These are phyloP conservation scores for Cataglyphis livida DNA, from an alignment of 2,888 invertebrate genomes.

Conservation along the genomic window DNA sequence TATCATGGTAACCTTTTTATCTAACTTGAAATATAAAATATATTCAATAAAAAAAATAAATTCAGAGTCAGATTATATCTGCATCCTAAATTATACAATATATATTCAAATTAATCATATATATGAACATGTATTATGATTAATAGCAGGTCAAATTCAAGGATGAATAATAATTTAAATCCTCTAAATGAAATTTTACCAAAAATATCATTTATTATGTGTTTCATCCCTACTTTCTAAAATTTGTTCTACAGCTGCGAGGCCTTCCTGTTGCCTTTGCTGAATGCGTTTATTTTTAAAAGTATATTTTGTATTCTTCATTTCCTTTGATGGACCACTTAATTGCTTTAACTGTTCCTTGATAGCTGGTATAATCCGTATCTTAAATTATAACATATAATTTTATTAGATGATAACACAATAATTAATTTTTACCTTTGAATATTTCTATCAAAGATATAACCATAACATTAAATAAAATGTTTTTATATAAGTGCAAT, in stretches of 20 bases:
- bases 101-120: neutral
- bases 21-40: neutral
- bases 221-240: conserved; percentile 66
- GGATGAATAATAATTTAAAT: neutral
- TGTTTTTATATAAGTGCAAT: neutral
- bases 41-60: neutral
- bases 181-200: conserved; percentile 30
- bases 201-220: conserved; percentile 25
- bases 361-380: conserved; percentile 86
- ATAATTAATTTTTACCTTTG: neutral
- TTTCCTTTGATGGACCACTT: conserved; percentile 66
- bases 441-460: conserved; percentile 14
- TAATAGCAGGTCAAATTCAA: neutral
- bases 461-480: neutral
- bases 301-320: conserved; percentile 82
- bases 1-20: neutral
- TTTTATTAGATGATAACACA: conserved; percentile 9
- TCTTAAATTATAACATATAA: conserved; percentile 84
- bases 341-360: conserved; percentile 84
- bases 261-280: conserved; percentile 86
- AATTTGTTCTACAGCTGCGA: conserved; percentile 74
- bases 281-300: conserved; percentile 87
- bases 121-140: neutral
- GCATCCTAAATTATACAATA: neutral
- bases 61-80: neutral